Evolutionary conservation across 2,797 vertebrate genomes (phyloP).

Genomic region (Manis javanica): DNA sequence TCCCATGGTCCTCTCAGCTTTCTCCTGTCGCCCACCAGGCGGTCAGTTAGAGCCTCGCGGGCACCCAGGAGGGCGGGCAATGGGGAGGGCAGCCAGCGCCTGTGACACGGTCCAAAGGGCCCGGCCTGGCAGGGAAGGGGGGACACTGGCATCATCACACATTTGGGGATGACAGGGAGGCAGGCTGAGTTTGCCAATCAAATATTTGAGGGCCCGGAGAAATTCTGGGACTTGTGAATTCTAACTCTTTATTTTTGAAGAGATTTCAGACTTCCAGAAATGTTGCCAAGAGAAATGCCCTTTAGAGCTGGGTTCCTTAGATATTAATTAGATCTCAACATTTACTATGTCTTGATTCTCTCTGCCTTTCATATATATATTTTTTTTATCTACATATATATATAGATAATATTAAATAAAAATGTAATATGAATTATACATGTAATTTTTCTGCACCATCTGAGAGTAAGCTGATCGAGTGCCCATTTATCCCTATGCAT

Average conservation of each 20-base stretch:
- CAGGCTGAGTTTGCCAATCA: not conserved
- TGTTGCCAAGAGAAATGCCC: slow-evolving; percentile 20
- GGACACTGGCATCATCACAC: not conserved
- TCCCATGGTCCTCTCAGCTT: not conserved
- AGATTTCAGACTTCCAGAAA: slow-evolving; percentile 55
- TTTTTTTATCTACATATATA: too few relatives aligned
- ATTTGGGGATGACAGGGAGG: not conserved
- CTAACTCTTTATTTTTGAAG: slow-evolving; percentile 59
- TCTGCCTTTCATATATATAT: not conserved
- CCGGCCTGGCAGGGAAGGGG: not conserved
- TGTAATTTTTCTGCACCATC: not conserved
- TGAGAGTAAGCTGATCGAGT: slow-evolving; percentile 29
- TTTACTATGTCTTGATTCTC: not conserved
- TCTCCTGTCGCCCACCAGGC: not conserved
- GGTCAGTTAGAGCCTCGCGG: not conserved
- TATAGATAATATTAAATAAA: not conserved
- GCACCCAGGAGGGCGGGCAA: not conserved
- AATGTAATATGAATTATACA: not conserved
- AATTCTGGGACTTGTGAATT: slow-evolving; percentile 37
- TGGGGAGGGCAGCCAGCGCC: not conserved
- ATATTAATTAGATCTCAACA: slow-evolving; percentile 43
- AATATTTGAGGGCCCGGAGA: not conserved
- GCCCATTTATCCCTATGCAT: not conserved
- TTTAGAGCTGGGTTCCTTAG: not conserved
- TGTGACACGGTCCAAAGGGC: not conserved